Evolutionary conservation across 2,113 vertebrate species (phyloP).

Genomic region (Phalacrocorax aristotelis): DNA sequence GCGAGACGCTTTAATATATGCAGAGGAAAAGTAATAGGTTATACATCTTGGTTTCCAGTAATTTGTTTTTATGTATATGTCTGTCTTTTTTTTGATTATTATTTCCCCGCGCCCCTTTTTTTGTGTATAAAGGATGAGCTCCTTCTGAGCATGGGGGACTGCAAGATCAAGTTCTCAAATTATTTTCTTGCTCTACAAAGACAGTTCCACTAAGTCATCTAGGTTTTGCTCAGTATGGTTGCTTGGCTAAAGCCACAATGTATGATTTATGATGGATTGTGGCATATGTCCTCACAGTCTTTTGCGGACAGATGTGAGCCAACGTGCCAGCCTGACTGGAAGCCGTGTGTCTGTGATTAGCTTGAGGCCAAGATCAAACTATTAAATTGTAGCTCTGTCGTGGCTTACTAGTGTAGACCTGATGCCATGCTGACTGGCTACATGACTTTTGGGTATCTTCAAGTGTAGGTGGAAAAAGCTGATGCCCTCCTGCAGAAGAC

Average conservation of each 20-base stretch:
- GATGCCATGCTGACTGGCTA: background rate
- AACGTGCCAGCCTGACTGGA: background rate
- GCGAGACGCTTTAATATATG: background rate
- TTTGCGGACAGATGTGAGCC: background rate
- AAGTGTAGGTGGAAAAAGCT: background rate
- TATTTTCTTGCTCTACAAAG: background rate
- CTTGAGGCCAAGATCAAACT: background rate
- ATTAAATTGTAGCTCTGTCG: background rate
- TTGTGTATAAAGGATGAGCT: background rate
- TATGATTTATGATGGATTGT: background rate
- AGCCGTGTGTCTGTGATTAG: background rate
- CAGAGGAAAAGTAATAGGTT: background rate
- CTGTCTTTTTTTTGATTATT: background rate
- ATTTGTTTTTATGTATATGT: background rate
- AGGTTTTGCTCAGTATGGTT: background rate
- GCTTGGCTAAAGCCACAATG: background rate
- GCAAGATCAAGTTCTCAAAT: background rate
- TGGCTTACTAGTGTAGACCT: background rate
- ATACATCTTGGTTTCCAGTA: background rate
- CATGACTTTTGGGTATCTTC: background rate
- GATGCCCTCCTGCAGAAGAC: background rate
- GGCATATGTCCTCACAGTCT: background rate
- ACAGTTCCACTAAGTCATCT: background rate
- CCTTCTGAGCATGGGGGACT: background rate
- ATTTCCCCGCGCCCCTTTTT: rapidly evolving